These are phyloP conservation scores for Uropsilus gracilis DNA, from an alignment of 2,113 vertebrate genomes.

Conservation along the genomic window DNA sequence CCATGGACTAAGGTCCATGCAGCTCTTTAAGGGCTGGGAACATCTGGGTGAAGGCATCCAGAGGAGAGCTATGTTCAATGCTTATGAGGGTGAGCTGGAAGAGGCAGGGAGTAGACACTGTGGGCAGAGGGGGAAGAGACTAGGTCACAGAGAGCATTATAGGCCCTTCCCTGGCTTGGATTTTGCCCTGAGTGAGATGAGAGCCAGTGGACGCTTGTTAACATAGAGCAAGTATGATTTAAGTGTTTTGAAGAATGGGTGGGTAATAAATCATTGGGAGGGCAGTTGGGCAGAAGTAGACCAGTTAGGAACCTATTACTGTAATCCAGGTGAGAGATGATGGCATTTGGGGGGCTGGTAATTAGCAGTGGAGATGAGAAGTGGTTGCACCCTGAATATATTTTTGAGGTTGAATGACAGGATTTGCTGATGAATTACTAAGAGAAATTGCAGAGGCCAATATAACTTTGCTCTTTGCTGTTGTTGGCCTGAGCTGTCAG, in stretches of 20 bases:
- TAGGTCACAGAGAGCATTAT: accelerated
- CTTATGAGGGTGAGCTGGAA: not conserved
- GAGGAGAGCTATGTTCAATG: not conserved
- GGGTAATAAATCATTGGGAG: not conserved
- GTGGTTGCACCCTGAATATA: too few species aligned
- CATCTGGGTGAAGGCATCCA: not conserved
- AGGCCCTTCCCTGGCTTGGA: not conserved
- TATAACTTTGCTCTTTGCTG: not conserved
- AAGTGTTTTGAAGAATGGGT: not conserved
- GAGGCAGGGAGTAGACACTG: not conserved
- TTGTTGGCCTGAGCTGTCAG: not conserved
- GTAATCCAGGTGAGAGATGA: not conserved
- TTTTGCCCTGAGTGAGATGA: not conserved
- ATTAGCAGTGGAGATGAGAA: too few species aligned
- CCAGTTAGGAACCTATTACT: not conserved
- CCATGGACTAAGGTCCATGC: too few species aligned
- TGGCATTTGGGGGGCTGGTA: too few species aligned
- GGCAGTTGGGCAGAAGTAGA: not conserved
- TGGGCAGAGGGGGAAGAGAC: not conserved
- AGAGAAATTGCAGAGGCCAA: not conserved
- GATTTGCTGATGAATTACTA: too few species aligned
- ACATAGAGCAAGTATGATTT: not conserved
- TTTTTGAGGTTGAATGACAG: not conserved
- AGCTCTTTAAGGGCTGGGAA: not conserved
- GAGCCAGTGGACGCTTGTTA: not conserved